Evolutionary conservation across 2,797 vertebrate species (phyloP).

Genomic region (Hapalemur alaotrensis): DNA sequence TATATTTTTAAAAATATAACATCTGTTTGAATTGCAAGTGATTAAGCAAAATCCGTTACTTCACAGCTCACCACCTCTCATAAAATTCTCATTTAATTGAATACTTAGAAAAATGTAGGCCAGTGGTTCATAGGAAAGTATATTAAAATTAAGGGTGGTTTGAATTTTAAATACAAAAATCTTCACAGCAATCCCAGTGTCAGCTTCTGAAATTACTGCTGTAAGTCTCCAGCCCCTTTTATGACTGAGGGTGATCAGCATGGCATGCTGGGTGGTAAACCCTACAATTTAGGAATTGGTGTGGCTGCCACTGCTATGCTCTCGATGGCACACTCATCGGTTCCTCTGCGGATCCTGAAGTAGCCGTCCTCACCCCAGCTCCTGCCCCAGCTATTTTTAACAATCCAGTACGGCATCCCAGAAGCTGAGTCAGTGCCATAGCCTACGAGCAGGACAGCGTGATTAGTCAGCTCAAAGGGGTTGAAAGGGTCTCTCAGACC

Average conservation of each 20-base stretch:
- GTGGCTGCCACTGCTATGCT: slow-evolving; percentile 91
- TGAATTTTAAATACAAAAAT: slow-evolving; percentile 48
- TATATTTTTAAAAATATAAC: background rate
- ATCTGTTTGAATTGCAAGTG: slow-evolving; percentile 30
- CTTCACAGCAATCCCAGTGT: background rate
- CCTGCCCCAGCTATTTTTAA: slow-evolving; percentile 97
- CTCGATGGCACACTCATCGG: slow-evolving; percentile 94
- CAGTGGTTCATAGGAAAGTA: background rate
- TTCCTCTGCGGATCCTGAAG: slow-evolving; percentile 94
- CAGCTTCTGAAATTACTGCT: background rate
- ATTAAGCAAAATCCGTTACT: slow-evolving; percentile 32
- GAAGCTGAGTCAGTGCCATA: slow-evolving; percentile 89
- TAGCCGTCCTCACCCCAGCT: slow-evolving; percentile 94
- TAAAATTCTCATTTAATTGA: slow-evolving; percentile 37
- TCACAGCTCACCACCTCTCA: background rate
- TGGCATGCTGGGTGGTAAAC: background rate
- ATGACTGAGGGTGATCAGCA: rapidly evolving
- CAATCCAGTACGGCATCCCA: slow-evolving; percentile 93
- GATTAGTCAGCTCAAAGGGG: slow-evolving; percentile 97
- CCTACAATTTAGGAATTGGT: slow-evolving; percentile 90
- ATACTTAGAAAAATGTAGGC: background rate
- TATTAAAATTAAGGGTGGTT: background rate
- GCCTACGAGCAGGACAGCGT: slow-evolving; percentile 95
- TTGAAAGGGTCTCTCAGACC: slow-evolving; percentile 89
- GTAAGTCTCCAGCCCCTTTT: background rate